A percentile compares a stretch with the other conserved stretches of the same genome.
Conservation (phyloP, 2,113 vertebrate genomes). For the Dendropsophus ebraccatus region DNA sequence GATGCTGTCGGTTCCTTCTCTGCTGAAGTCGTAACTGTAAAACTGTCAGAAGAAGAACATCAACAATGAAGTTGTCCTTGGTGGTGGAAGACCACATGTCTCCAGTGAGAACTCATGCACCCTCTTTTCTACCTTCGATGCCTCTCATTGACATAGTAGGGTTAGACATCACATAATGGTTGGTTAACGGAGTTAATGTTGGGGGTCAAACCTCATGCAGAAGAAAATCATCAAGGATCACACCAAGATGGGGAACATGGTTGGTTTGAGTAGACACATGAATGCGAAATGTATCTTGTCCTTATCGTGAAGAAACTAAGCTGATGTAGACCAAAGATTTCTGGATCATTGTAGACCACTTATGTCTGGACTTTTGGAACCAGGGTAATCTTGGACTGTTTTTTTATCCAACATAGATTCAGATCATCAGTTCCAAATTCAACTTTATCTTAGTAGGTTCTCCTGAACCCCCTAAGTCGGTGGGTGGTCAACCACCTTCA, state of each 20-base stretch:
- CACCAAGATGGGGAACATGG: not conserved
- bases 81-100: not conserved
- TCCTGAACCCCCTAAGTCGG: not conserved
- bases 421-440: too few species aligned
- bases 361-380: not conserved
- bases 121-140: not conserved
- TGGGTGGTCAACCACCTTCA: not conserved
- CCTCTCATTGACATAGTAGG: not conserved
- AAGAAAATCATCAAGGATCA: not conserved
- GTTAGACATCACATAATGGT: slow-evolving; percentile 16
- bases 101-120: slow-evolving; percentile 32
- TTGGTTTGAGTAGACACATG: not conserved
- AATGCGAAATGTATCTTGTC: not conserved
- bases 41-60: slow-evolving; percentile 77
- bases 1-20: slow-evolving; percentile 92
- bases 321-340: not conserved
- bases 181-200: slow-evolving; percentile 50
- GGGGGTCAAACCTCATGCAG: slow-evolving; percentile 35
- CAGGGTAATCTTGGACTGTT: not conserved
- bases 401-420: not conserved
- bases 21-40: slow-evolving; percentile 98
- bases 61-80: slow-evolving; percentile 54
- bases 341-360: not conserved
- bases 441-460: not conserved
- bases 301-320: not conserved